Conservation (phyloP, 2,888 invertebrate species). For the Geotrupes spiniger region DNA sequence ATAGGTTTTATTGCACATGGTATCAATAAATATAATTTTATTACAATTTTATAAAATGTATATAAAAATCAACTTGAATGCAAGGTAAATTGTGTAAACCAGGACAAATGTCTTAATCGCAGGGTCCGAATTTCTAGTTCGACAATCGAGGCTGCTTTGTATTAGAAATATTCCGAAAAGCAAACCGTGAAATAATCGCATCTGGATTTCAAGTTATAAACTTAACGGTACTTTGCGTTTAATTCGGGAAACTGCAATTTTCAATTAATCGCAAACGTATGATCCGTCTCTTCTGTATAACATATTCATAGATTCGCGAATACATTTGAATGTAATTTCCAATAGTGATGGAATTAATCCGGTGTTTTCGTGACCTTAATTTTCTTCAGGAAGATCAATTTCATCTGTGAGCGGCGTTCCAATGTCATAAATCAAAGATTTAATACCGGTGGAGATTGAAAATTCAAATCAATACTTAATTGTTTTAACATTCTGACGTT, state of each 20-base stretch:
- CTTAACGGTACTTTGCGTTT: too few species aligned
- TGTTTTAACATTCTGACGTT: neutral
- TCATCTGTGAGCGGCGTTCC: neutral
- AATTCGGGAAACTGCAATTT: neutral
- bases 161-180: too few species aligned
- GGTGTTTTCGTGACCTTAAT: conserved; percentile 1
- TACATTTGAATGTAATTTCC: conserved; percentile 6
- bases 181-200: too few species aligned
- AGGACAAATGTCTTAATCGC: too few species aligned
- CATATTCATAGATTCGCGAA: neutral
- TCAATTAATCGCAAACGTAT: conserved; percentile 1
- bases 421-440: conserved; percentile 4
- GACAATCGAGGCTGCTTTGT: too few species aligned
- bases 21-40: too few species aligned
- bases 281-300: neutral
- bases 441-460: neutral
- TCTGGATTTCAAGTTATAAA: too few species aligned
- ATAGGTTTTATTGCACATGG: too few species aligned
- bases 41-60: too few species aligned
- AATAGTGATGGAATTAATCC: neutral
- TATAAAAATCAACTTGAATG: too few species aligned
- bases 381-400: neutral
- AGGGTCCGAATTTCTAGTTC: too few species aligned
- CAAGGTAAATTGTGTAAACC: too few species aligned
- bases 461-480: conserved; percentile 4